These are phyloP conservation scores for Rhagophthalmus giganteus DNA, from an alignment of 2,888 invertebrate genomes.

Conservation along the genomic window DNA sequence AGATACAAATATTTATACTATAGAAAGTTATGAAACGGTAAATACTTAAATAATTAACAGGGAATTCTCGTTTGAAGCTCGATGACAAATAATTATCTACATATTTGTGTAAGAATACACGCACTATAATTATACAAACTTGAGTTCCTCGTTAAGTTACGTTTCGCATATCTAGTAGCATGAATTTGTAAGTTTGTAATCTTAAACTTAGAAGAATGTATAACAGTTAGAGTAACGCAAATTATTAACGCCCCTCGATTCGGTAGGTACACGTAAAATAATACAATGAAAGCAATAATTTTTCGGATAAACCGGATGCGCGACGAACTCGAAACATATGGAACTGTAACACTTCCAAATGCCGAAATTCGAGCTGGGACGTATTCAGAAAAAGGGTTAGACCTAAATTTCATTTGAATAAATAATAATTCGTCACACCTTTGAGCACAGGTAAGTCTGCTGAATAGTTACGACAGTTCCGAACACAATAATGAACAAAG, in stretches of 20 bases:
- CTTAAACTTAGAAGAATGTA: no score
- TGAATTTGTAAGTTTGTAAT: not conserved
- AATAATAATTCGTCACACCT: conserved; percentile 42
- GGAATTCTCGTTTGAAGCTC: conserved; percentile 4
- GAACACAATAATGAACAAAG: conserved; percentile 22
- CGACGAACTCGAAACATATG: conserved; percentile 26
- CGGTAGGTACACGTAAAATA: no score
- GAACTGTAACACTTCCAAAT: conserved; percentile 31
- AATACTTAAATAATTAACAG: conserved; percentile 12
- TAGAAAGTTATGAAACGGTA: conserved; percentile 8
- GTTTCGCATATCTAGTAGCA: conserved; percentile 7
- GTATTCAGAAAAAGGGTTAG: conserved; percentile 36
- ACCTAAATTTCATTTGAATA: conserved; percentile 40
- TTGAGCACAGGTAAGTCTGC: conserved; percentile 34
- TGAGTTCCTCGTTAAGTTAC: conserved; percentile 1
- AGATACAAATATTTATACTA: conserved; percentile 8
- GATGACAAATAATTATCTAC: conserved; percentile 11
- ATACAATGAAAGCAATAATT: no score
- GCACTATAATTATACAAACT: no score
- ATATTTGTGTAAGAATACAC: conserved; percentile 7
- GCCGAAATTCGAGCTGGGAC: conserved; percentile 31
- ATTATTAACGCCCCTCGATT: no score
- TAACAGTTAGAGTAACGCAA: no score
- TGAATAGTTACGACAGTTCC: conserved; percentile 22
- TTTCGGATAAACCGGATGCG: no score